Conservation (phyloP, 2,797 vertebrate species). For the Sibirionetta formosa region DNA sequence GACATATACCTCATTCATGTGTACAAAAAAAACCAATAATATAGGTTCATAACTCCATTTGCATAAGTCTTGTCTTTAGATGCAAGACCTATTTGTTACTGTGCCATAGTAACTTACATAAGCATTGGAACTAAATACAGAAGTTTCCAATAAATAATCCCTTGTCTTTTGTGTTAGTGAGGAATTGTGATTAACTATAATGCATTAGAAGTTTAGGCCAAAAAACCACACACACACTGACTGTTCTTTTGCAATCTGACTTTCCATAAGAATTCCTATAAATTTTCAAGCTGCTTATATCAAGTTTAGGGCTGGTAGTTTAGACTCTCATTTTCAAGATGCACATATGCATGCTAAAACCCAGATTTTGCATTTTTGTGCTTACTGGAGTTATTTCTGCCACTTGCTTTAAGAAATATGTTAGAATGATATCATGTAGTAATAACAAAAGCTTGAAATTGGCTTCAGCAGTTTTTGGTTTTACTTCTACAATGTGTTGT, state of each 20-base stretch:
- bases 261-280: neutral
- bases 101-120: neutral
- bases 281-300: neutral
- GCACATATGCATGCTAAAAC: neutral
- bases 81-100: neutral
- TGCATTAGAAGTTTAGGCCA: neutral
- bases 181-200: neutral
- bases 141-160: neutral
- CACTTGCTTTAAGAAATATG: neutral
- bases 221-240: rapidly evolving
- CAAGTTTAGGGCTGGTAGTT: neutral
- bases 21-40: neutral
- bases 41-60: neutral
- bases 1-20: neutral
- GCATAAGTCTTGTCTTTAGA: neutral
- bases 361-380: neutral
- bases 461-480: neutral
- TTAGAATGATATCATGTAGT: neutral
- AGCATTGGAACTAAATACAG: neutral
- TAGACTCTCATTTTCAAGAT: neutral
- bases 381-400: neutral
- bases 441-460: neutral
- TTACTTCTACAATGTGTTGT: neutral
- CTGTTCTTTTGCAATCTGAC: neutral
- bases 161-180: neutral